Conservation (phyloP, 2,797 vertebrate species). For the Hydrolagus colliei region DNA sequence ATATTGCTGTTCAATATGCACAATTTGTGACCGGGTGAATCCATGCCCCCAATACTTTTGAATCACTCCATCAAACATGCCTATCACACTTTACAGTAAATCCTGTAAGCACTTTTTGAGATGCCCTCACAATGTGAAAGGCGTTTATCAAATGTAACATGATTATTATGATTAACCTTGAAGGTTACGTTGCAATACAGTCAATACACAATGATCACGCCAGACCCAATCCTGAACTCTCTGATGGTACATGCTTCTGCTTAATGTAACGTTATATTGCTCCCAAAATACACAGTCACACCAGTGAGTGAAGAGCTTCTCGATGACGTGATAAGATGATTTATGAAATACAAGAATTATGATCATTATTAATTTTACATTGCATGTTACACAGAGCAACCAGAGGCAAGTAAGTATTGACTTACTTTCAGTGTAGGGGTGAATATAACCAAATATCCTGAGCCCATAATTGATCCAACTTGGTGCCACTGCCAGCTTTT, state of each 20-base stretch:
- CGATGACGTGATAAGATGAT: too few species aligned
- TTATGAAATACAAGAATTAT: not conserved
- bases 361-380: not conserved
- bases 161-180: too few species aligned
- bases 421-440: conserved; percentile 73
- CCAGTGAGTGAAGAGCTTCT: too few species aligned
- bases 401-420: not conserved
- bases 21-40: not conserved
- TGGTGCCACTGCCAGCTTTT: conserved; percentile 78
- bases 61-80: not conserved
- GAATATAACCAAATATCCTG: conserved; percentile 88
- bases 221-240: not conserved
- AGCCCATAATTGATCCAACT: conserved; percentile 87
- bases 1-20: not conserved
- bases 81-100: too few species aligned
- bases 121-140: too few species aligned
- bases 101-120: too few species aligned
- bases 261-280: too few species aligned
- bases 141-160: too few species aligned
- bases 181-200: not conserved
- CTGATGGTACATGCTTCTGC: too few species aligned
- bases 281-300: too few species aligned
- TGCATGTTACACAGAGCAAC: not conserved
- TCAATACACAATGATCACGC: not conserved
- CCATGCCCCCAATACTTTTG: not conserved